Percentiles rank a stretch among this genome's conserved stretches.
Conservation (phyloP, 2,113 vertebrate species). For the Sprattus sprattus region DNA sequence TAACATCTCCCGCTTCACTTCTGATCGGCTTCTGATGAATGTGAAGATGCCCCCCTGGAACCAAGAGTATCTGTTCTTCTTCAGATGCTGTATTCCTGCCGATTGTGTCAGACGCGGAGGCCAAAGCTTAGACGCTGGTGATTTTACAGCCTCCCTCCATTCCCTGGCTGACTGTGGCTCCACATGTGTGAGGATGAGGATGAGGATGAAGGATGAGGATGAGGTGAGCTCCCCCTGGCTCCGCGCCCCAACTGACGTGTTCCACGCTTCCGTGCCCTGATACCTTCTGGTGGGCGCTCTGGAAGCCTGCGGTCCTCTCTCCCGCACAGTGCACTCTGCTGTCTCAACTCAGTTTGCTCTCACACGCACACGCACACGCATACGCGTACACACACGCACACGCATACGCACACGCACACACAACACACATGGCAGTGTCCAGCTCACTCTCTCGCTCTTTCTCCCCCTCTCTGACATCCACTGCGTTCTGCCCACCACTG, state of each 20-base stretch:
- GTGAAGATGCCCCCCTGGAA: not conserved
- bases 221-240: not conserved
- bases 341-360: not conserved
- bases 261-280: not conserved
- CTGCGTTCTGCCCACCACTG: not conserved
- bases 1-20: not conserved
- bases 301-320: not conserved
- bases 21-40: not conserved
- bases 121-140: not conserved
- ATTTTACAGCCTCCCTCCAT: not conserved
- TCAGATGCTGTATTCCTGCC: not conserved
- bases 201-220: not conserved
- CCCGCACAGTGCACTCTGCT: not conserved
- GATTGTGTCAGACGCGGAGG: not conserved
- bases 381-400: not conserved
- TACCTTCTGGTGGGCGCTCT: not conserved
- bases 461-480: not conserved
- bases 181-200: not conserved
- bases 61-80: not conserved
- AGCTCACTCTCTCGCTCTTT: constrained; percentile 19
- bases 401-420: not conserved
- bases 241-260: not conserved
- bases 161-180: not conserved
- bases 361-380: not conserved
- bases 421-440: not conserved